Evolutionary conservation across 2,888 invertebrate species (phyloP), one percentile per base, ranked within the genome.

Genomic region (Ichneumoninae sp.): DNA sequence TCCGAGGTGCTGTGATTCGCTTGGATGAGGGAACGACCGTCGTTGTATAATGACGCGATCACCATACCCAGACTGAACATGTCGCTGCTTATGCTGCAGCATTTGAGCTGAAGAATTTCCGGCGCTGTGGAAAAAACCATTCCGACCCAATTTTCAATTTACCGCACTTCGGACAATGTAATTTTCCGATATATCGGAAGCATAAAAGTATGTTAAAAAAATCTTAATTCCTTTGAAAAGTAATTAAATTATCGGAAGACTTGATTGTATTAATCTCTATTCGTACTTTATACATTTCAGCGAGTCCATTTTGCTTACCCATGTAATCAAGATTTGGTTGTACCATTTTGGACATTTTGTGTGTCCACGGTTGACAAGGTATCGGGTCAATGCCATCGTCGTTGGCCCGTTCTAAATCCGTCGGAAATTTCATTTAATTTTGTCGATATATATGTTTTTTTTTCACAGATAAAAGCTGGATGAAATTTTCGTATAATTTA

Each of bases 31-130:
- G 98, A 96, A 88, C 96, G 96, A 50, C 99, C 99, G 86, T 96
- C 95, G 94, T 99, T 99, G 95, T 98, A 99, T 81, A 99, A 96
- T 82, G 98, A 96, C 93, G 98, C 98, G 89, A 99, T 97, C 76
- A 98, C 96, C 96, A 99, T 97, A 22, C 99, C 99, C 88, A 99
- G 95, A 0, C 99, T 98, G 94, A 97, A 99, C 97, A 99, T 99
- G 94, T 99, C 99, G 89, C 98, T 98, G 65, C 97, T 95, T 76
- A 97, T 97, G 92, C 97, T 98, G 94, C 97, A 97, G 70, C 96
- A 95, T 36, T 97, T 97, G 89, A 96, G 96, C 36, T 96, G 95
- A 94, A 99, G 98, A 63, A 97, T 96, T 95, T 99, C 99, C 0
- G 99, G 99, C 75, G 99, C 99, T 96, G 95, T 90, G 94, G 57